Percentiles rank a stretch among this genome's conserved stretches.
Conservation (phyloP, 1,140 invertebrate genomes). For the Caerostris extrusa region DNA sequence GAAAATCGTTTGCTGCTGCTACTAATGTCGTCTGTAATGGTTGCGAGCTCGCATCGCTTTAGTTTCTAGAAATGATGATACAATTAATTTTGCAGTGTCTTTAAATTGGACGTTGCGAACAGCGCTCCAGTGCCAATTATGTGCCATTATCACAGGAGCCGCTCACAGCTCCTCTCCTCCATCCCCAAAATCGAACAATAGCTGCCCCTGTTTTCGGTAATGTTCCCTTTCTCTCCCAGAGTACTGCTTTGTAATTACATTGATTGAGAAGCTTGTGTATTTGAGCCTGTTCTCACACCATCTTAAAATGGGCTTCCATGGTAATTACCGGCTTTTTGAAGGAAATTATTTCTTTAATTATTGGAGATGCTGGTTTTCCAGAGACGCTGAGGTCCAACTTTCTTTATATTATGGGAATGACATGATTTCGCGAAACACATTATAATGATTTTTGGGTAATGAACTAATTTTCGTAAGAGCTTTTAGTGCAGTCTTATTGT, state of each 20-base stretch:
- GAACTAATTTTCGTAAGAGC: slow-evolving; percentile 14
- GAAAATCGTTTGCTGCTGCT: slow-evolving; percentile 43
- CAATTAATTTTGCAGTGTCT: slow-evolving; percentile 71
- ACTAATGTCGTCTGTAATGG: slow-evolving; percentile 52
- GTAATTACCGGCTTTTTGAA: slow-evolving; percentile 56
- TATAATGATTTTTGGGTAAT: background rate
- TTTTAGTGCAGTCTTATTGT: background rate
- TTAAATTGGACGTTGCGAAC: slow-evolving; percentile 64
- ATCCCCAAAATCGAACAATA: slow-evolving; percentile 57
- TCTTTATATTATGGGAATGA: background rate
- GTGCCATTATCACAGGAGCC: slow-evolving; percentile 46
- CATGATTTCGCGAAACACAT: background rate
- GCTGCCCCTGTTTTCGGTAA: background rate
- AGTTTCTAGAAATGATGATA: slow-evolving; percentile 71
- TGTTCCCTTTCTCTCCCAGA: background rate
- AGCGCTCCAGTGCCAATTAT: slow-evolving; percentile 61
- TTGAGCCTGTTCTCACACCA: slow-evolving; percentile 40
- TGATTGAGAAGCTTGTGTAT: slow-evolving; percentile 66
- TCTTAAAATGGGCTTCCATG: slow-evolving; percentile 6
- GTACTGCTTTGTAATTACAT: slow-evolving; percentile 48
- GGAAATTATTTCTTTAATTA: slow-evolving; percentile 48
- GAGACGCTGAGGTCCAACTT: background rate
- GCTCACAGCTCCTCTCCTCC: no score
- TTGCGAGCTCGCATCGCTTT: background rate
- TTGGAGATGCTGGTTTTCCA: background rate